A percentile compares a stretch with the other conserved stretches of the same genome.
These are phyloP conservation scores for Sipha flava DNA, from an alignment of 1,140 invertebrate species.

Conservation along the genomic window DNA sequence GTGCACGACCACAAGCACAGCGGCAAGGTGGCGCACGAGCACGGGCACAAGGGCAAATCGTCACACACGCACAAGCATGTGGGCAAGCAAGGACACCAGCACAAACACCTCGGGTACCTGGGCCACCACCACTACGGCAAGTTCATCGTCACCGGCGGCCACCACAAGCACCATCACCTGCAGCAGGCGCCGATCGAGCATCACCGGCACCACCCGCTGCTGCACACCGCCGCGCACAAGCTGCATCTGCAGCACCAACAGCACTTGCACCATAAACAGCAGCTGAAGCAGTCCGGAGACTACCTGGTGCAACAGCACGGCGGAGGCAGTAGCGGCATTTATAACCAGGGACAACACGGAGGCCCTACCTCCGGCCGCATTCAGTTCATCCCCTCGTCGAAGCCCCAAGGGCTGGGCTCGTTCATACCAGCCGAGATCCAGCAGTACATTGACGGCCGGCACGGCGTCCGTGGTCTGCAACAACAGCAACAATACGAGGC, in stretches of 20 bases:
- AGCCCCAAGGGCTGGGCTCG: not conserved
- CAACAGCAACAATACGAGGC: not conserved
- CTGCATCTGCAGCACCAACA: not conserved
- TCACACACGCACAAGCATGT: not conserved
- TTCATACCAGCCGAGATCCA: conserved; percentile 10
- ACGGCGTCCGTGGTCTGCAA: not conserved
- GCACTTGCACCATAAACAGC: not conserved
- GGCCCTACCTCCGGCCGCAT: not conserved
- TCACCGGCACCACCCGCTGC: not conserved
- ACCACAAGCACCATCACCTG: not conserved
- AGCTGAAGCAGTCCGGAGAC: not conserved
- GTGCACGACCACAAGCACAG: conserved; percentile 18
- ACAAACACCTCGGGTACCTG: not conserved
- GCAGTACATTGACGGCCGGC: not conserved
- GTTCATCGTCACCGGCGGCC: no score
- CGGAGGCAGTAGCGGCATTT: not conserved
- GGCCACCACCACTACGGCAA: not conserved
- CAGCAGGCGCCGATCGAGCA: not conserved
- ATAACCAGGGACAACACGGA: not conserved
- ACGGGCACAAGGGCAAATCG: conserved; percentile 2
- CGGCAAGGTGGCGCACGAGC: conserved; percentile 14
- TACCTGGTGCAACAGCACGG: not conserved
- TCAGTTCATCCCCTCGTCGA: not conserved
- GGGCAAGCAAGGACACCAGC: not conserved
- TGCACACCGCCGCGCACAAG: not conserved